phyloP scores from a whole-genome alignment of 2,113 vertebrate genomes.

The Alces alces region DNA sequence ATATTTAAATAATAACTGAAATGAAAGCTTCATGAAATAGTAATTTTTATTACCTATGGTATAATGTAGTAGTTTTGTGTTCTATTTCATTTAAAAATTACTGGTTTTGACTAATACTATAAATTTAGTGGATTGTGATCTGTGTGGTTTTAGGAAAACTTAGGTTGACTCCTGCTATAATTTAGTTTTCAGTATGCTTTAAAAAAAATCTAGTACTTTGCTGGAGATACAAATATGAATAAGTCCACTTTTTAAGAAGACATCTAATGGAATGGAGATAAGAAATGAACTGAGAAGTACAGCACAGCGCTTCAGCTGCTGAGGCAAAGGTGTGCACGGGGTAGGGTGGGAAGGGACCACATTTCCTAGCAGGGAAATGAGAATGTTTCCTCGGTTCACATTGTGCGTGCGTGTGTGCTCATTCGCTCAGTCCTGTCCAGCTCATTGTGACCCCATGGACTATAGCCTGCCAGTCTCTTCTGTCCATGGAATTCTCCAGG shows the following conservation, averaged over 20 bases:
- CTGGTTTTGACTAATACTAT: neutral
- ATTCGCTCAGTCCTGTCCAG: neutral
- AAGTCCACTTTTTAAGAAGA: neutral
- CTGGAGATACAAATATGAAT: neutral
- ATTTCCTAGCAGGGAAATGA: neutral
- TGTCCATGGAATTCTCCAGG: neutral
- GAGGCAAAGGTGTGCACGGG: neutral
- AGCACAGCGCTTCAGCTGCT: neutral
- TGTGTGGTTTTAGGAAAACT: conserved; percentile 11
- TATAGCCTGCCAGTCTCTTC: neutral
- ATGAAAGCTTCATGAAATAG: neutral
- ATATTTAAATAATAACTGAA: neutral
- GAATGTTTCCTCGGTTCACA: neutral
- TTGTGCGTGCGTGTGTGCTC: neutral
- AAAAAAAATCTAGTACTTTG: neutral
- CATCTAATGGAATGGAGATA: neutral
- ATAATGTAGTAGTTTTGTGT: neutral
- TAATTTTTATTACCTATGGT: neutral
- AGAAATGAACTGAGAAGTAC: neutral
- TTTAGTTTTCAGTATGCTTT: neutral
- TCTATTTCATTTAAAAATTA: neutral
- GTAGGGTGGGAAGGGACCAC: neutral
- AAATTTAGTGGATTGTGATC: neutral
- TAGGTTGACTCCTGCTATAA: neutral
- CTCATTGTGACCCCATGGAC: neutral